phyloP scores from a whole-genome alignment of 2,888 invertebrate species.

The Ethmia dodecea region DNA sequence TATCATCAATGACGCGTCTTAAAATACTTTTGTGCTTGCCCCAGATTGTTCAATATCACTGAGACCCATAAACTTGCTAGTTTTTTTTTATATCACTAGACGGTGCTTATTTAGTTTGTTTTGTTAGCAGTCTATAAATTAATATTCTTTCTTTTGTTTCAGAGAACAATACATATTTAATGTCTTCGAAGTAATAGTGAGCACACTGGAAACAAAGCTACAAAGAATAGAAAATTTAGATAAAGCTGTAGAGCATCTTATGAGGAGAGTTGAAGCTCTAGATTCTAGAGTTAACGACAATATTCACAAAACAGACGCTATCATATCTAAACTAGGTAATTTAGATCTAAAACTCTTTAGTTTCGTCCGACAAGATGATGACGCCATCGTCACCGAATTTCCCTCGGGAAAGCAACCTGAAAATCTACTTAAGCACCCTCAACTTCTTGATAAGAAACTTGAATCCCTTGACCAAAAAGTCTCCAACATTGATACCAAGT shows the following conservation, averaged over 20 bases:
- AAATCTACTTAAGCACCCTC: constrained; percentile 47
- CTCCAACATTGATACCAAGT: constrained; percentile 87
- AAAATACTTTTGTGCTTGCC: too few species aligned
- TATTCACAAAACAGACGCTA: constrained; percentile 89
- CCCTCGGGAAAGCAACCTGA: constrained; percentile 29
- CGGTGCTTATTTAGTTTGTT: too few species aligned
- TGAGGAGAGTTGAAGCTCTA: constrained; percentile 89
- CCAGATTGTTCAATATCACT: too few species aligned
- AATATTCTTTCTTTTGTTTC: constrained; percentile 56
- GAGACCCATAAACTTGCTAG: too few species aligned
- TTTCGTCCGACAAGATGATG: constrained; percentile 57
- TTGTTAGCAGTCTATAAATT: not conserved
- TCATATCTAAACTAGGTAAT: constrained; percentile 85
- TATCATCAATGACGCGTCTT: too few species aligned
- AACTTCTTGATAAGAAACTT: constrained; percentile 80
- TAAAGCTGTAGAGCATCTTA: constrained; percentile 91
- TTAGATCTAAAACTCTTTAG: constrained; percentile 87
- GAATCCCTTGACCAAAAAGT: constrained; percentile 89
- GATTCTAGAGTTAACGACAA: constrained; percentile 90
- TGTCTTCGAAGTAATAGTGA: constrained; percentile 93
- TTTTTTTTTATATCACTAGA: too few species aligned
- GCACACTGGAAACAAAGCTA: constrained; percentile 91
- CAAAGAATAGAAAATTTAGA: constrained; percentile 92
- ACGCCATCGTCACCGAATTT: constrained; percentile 50
- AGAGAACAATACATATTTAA: constrained; percentile 93